Evolutionary conservation across 2,797 vertebrate species (phyloP).

Genomic region (Gallirallus australis): DNA sequence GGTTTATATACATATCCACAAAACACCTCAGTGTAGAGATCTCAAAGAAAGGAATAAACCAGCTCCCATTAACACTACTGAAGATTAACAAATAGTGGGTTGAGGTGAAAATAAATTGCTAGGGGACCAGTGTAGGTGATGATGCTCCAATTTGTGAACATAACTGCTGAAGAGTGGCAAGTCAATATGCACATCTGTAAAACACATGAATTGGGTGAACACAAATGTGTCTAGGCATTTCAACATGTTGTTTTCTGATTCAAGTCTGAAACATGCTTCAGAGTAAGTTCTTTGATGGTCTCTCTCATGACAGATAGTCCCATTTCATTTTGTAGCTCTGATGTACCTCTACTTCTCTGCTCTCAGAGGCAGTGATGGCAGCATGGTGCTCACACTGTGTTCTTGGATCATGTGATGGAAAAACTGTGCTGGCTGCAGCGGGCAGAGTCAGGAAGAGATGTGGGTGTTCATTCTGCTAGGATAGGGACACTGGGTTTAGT

Average conservation of each 20-base stretch:
- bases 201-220: neutral
- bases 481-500: neutral
- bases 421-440: slow-evolving; percentile 74
- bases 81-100: neutral
- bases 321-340: neutral
- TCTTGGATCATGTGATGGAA: slow-evolving; percentile 78
- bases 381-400: slow-evolving; percentile 56
- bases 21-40: neutral
- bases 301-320: neutral
- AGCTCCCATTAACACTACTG: neutral
- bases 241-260: neutral
- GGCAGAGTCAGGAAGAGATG: neutral
- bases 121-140: neutral
- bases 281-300: neutral
- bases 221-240: neutral
- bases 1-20: neutral
- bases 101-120: neutral
- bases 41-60: neutral
- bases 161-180: neutral
- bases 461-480: neutral
- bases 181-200: neutral
- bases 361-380: slow-evolving; percentile 69
- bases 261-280: neutral
- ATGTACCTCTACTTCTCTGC: neutral
- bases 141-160: neutral